Evolutionary conservation across 2,888 invertebrate genomes (phyloP).

Genomic region (Cerceris ruficornis): DNA sequence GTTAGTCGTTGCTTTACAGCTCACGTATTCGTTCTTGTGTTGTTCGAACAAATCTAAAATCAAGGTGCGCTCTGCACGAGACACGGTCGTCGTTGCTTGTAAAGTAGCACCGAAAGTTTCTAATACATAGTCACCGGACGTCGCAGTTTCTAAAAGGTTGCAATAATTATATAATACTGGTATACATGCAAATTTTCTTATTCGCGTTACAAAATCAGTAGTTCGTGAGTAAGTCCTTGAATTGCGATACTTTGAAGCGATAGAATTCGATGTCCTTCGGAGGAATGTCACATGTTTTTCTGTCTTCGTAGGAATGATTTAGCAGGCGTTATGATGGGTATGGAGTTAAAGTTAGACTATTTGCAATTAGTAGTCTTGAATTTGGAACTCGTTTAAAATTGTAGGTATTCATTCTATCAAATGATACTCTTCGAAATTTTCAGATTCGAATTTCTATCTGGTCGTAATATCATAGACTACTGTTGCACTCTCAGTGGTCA

Average conservation of each 20-base stretch:
- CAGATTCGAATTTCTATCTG: too few relatives aligned
- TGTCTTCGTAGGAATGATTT: too few relatives aligned
- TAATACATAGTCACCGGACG: constrained; percentile 24
- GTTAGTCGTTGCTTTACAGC: constrained; percentile 21
- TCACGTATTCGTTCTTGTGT: constrained; percentile 44
- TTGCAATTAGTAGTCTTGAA: too few relatives aligned
- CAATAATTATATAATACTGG: constrained; percentile 34
- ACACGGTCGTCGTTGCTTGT: constrained; percentile 13
- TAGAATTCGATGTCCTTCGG: background rate
- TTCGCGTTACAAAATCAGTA: background rate
- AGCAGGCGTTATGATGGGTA: background rate
- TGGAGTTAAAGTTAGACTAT: too few relatives aligned
- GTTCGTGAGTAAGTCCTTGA: background rate
- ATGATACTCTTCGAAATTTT: too few relatives aligned
- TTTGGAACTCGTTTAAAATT: too few relatives aligned
- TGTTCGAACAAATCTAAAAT: constrained; percentile 54
- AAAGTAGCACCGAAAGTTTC: constrained; percentile 32
- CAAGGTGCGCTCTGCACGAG: constrained; percentile 29
- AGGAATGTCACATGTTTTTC: background rate
- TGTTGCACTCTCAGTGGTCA: too few relatives aligned
- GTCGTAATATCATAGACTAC: too few relatives aligned
- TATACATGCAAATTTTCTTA: constrained; percentile 1
- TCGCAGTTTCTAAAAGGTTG: constrained; percentile 18
- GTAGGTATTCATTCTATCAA: too few relatives aligned
- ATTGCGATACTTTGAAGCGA: constrained; percentile 10